These are phyloP conservation scores for Eublepharis macularius DNA, from an alignment of 2,113 vertebrate species.

Conservation along the genomic window DNA sequence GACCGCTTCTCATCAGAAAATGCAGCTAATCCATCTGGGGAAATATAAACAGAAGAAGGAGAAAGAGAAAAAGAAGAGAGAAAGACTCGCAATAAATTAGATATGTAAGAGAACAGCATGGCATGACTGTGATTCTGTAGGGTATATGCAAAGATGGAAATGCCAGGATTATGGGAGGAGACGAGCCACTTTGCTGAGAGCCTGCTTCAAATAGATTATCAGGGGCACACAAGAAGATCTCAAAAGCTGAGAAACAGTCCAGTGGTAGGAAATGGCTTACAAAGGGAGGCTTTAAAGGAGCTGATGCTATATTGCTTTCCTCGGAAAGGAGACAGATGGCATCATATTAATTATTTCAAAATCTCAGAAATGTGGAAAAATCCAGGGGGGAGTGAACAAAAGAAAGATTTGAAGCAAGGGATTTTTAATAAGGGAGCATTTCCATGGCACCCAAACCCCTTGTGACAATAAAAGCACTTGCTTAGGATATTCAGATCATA, in stretches of 20 bases:
- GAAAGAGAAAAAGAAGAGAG: not conserved
- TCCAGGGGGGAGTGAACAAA: too few relatives aligned
- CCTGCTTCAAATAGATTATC: not conserved
- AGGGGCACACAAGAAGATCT: too few relatives aligned
- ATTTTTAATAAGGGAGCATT: not conserved
- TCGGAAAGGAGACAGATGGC: not conserved
- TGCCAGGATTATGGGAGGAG: not conserved
- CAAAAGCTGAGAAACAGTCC: not conserved
- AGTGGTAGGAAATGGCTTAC: not conserved
- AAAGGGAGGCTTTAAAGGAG: not conserved
- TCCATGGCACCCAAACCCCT: not conserved
- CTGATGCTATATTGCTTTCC: not conserved
- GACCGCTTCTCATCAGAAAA: constrained; percentile 1
- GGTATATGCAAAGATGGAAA: not conserved
- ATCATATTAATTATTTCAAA: not conserved
- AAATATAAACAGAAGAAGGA: constrained; percentile 13
- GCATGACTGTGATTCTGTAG: not conserved
- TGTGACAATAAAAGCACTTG: not conserved
- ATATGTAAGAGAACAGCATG: not conserved
- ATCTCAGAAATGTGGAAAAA: not conserved
- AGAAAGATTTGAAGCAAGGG: not conserved
- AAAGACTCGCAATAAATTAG: not conserved
- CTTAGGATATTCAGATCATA: not conserved
- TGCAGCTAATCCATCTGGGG: constrained; percentile 7
- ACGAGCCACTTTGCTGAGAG: not conserved